Base-by-base conservation (phyloP, 2,797 vertebrate genomes). In the Octomys mimax region DNA sequence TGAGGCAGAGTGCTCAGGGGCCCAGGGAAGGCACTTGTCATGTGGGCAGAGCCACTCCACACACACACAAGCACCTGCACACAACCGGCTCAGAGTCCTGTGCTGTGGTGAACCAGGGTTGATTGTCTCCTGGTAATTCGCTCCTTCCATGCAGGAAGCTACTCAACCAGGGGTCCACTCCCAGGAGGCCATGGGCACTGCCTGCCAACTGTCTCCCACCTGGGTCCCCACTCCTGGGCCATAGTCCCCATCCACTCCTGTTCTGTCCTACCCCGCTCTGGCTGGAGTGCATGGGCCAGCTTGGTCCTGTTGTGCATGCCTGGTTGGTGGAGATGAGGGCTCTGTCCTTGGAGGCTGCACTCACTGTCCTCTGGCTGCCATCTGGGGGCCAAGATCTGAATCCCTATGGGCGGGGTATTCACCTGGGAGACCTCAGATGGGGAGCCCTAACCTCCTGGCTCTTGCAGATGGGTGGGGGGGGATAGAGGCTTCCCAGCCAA, bases 271-370 rank as follows among this genome's bases (percentile, higher is more conserved):
- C 84, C 80, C 33, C 42, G 24, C 52, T 28, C 6, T 5, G 22
- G 52, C 31, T 0, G 39, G 21, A 31, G 57, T 33, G n/a, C 2
- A 19, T 2, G 10, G 1, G 7, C 46, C 1, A 10, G 46, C 11
- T n/a, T 6, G 9, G 5, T 4, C n/a, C 68, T 42, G 24, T 3
- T 28, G 42, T 49, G 5, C 0, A 5, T 0, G 22, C 33, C n/a
- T 33, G 70, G 39, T 31, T 36, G 33, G 42, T 28, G 26, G 54
- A 28, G 16, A 77, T 62, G 49, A 28, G 21, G 10, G 54, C n/a
- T 80, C 11, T 5, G n/a, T 52, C 73, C 24, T 24, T 8, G 75
- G 49, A 81, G 36, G 54, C 2, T 2, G 46, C 4, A 5, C 14
- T 9, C 46, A 75, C 22, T 28, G 8, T 36, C 28, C 84, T 42